Percentiles rank a stretch among this genome's conserved stretches.
Evolutionary conservation across 2,113 vertebrate genomes (phyloP).

Genomic region (Cololabis saira): DNA sequence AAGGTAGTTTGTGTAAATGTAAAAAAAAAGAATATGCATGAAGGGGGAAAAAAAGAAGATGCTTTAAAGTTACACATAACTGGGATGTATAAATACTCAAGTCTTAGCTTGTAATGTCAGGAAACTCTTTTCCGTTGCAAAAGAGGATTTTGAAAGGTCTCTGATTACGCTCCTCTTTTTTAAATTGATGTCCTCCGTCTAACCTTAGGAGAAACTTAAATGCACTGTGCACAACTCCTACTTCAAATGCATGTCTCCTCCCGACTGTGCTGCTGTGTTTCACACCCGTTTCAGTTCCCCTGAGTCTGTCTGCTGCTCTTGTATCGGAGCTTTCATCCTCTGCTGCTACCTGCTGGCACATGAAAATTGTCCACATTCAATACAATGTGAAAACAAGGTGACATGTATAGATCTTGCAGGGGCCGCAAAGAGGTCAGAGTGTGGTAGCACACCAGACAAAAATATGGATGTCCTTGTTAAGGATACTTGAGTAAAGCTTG

Average conservation of each 20-base stretch:
- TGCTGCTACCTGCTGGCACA: constrained; percentile 2
- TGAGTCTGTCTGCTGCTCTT: constrained; percentile 20
- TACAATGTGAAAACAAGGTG: constrained; percentile 45
- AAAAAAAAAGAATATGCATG: not conserved
- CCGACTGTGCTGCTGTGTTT: constrained; percentile 22
- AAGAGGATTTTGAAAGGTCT: constrained; percentile 55
- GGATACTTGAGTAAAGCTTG: constrained; percentile 18
- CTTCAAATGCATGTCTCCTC: constrained; percentile 48
- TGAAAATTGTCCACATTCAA: constrained; percentile 27
- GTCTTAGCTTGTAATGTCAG: constrained; percentile 21
- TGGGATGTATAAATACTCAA: constrained; percentile 6
- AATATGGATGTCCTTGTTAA: constrained; percentile 27
- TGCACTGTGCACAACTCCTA: constrained; percentile 33
- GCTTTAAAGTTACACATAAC: constrained; percentile 31
- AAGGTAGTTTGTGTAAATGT: not conserved
- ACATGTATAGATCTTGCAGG: constrained; percentile 44
- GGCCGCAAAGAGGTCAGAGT: constrained; percentile 32
- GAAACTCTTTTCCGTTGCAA: constrained; percentile 22
- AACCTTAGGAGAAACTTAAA: constrained; percentile 55
- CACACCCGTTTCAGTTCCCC: constrained; percentile 10
- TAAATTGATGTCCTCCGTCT: constrained; percentile 60
- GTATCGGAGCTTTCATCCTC: constrained; percentile 22
- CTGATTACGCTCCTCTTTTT: constrained; percentile 58
- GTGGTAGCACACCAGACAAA: constrained; percentile 19
- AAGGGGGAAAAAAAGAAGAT: constrained; percentile 6